phyloP scores from a whole-genome alignment of 2,113 vertebrate genomes.

The Scalopus aquaticus region DNA sequence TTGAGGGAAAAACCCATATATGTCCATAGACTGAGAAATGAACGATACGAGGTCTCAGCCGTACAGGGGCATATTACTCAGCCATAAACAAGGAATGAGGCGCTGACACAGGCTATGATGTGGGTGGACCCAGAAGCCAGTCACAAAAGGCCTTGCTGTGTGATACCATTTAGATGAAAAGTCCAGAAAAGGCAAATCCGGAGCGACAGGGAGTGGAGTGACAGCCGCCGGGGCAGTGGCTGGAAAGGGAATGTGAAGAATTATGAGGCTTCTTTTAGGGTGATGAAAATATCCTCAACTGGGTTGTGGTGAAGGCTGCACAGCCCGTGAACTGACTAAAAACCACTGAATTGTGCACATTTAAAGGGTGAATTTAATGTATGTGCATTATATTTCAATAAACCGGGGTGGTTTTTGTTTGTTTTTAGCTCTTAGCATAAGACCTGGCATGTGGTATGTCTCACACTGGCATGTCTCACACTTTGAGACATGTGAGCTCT shows the following conservation, averaged over 20 bases:
- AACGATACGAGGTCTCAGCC: neutral
- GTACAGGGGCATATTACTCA: neutral
- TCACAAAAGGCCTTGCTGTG: neutral
- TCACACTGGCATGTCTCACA: no score
- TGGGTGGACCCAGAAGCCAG: neutral
- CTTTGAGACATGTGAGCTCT: no score
- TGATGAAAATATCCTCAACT: neutral
- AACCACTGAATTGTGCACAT: neutral
- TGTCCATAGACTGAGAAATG: neutral
- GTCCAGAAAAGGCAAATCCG: neutral
- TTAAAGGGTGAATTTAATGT: neutral
- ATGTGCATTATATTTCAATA: neutral
- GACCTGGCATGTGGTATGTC: neutral
- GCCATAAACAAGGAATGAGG: neutral
- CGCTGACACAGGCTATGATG: neutral
- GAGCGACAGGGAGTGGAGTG: neutral
- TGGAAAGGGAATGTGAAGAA: no score
- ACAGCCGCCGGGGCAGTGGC: neutral
- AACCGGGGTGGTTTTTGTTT: neutral
- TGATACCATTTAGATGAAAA: neutral
- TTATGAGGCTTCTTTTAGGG: neutral
- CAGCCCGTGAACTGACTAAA: neutral
- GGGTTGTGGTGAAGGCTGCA: neutral
- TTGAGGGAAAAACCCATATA: neutral
- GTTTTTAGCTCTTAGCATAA: neutral